These are phyloP conservation scores for Craniophora ligustri DNA, from an alignment of 2,888 invertebrate genomes.

Conservation along the genomic window DNA sequence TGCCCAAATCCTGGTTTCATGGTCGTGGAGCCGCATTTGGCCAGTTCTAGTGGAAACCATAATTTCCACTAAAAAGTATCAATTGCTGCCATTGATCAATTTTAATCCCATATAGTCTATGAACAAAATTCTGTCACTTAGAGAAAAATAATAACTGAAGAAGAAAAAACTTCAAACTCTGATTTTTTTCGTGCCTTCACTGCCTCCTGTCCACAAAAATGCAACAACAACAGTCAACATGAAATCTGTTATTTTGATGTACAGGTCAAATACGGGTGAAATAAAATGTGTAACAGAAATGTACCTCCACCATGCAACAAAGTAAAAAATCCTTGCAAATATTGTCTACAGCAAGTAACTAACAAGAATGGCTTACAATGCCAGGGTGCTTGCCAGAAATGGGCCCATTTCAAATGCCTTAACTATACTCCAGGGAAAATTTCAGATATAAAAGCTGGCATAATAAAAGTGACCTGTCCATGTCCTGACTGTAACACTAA, in stretches of 20 bases:
- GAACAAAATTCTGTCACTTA: slow-evolving; percentile 10
- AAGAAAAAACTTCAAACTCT: slow-evolving; percentile 8
- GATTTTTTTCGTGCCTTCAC: background rate
- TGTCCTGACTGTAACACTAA: slow-evolving; percentile 66
- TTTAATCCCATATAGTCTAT: too few relatives aligned
- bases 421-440: slow-evolving; percentile 70
- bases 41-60: too few relatives aligned
- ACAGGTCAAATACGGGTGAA: background rate
- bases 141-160: background rate
- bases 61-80: background rate
- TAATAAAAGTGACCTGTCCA: slow-evolving; percentile 68
- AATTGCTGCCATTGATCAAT: background rate
- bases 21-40: too few relatives aligned
- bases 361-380: slow-evolving; percentile 71
- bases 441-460: slow-evolving; percentile 67
- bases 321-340: slow-evolving; percentile 71
- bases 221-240: slow-evolving; percentile 27
- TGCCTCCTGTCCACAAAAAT: background rate
- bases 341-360: slow-evolving; percentile 63
- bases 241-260: slow-evolving; percentile 3
- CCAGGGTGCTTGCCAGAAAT: slow-evolving; percentile 71
- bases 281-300: slow-evolving; percentile 24
- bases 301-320: slow-evolving; percentile 28
- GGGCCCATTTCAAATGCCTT: slow-evolving; percentile 72
- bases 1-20: too few relatives aligned